Conservation (phyloP, 2,113 vertebrate species). For the Motacilla tschutschensis region DNA sequence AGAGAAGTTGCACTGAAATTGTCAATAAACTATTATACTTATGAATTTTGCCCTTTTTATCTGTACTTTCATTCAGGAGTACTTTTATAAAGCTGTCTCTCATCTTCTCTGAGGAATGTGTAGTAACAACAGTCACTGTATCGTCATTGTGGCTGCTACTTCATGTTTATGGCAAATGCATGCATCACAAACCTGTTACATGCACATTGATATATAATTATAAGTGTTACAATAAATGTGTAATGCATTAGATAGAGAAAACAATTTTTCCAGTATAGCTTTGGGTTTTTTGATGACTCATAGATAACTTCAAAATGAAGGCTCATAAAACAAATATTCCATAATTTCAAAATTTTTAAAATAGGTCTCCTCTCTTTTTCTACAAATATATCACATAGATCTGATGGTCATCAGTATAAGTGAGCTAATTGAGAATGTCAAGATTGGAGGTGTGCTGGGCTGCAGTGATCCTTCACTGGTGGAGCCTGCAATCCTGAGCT, state of each 20-base stretch:
- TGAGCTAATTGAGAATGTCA: accelerated
- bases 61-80: background rate
- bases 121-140: background rate
- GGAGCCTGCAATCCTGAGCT: background rate
- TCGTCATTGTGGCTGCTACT: background rate
- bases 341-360: background rate
- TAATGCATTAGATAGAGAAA: background rate
- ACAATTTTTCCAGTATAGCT: background rate
- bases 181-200: background rate
- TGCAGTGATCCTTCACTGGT: too few species aligned
- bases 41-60: background rate
- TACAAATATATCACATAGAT: accelerated
- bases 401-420: too few species aligned
- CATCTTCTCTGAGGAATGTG: background rate
- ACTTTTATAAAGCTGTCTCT: background rate
- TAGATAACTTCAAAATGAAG: background rate
- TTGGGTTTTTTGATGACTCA: background rate
- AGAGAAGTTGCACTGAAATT: background rate
- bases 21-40: background rate
- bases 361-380: background rate
- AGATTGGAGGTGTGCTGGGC: accelerated
- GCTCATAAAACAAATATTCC: background rate
- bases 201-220: background rate
- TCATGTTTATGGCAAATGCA: background rate
- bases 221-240: background rate